Evolutionary conservation across 1,140 invertebrate genomes (phyloP).

Genomic region (Drosophila sturtevanti): DNA sequence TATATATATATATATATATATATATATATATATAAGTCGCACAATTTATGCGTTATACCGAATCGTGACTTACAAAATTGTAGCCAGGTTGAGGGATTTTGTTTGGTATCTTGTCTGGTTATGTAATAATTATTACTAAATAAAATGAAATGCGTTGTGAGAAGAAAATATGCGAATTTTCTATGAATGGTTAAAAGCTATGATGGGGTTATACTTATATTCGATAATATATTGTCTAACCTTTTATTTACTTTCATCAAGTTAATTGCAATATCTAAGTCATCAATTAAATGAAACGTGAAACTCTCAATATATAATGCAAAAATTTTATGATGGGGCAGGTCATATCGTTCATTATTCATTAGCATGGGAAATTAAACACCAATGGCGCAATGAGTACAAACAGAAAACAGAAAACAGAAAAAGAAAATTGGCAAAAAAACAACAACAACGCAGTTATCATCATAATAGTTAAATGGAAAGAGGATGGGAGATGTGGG

Average conservation of each 20-base stretch:
- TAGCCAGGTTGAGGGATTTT: conserved; percentile 3
- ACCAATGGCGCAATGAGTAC: neutral
- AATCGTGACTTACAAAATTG: conserved; percentile 42
- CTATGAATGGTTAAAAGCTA: neutral
- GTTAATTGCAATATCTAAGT: conserved; percentile 3
- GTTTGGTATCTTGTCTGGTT: neutral
- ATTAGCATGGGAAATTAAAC: conserved; percentile 2
- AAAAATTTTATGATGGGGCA: conserved; percentile 3
- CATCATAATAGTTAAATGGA: neutral
- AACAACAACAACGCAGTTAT: neutral
- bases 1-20: no score
- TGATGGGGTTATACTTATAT: neutral
- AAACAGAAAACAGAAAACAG: neutral
- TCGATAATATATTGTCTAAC: neutral
- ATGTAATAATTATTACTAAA: neutral
- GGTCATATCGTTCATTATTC: conserved; percentile 4
- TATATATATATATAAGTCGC: conserved; percentile 42
- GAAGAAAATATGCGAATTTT: neutral
- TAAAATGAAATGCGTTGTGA: neutral
- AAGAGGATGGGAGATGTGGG: neutral
- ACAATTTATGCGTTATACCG: conserved; percentile 55
- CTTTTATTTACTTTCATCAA: neutral
- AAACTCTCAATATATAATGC: neutral
- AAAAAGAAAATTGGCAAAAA: no score
- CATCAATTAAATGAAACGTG: conserved; percentile 3